Evolutionary conservation across 2,113 vertebrate genomes (phyloP), one percentile per base, ranked within the genome.

Genomic region (Hippocampus abdominalis): DNA sequence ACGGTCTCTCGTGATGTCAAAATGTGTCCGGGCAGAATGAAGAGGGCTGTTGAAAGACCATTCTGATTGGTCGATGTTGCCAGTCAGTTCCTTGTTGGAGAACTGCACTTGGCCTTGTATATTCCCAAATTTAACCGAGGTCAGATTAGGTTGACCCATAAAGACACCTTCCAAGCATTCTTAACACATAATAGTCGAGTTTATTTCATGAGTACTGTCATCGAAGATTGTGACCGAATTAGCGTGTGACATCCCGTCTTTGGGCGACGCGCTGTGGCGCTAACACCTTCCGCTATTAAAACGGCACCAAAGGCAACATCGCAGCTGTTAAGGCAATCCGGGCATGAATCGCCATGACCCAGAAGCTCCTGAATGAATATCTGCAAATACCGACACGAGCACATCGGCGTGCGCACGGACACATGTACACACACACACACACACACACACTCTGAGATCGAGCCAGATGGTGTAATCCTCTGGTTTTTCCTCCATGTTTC

Each of bases 391-490:
- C 44, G 42, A 57, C 40, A 66, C 44, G 51, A 49, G 39, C 66
- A 54, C 44, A 60, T 48, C 46, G 48, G 21, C 39, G 69, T 10
- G 16, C 68, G 69, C 13, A 9, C 49, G 10, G 25, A 51, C 54
- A 64, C 64, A 60, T 9, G n/a, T 63, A 40, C 67, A 62, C 72
- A 64, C 23, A 75, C 40, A n/a, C n/a, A n/a, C n/a, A 40, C 67
- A 62, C 72, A 64, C 23, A 64, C 4, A 2, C 36, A 21, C 13
- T 4, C 49, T 29, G 49, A 54, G 72, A 81, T 64, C 40, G 72
- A 76, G 71, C 73, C 88, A 91, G 88, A 91, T 91, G 86, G 85
- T 85, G 80, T 90, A 90, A 90, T 90, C 88, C 85, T 77, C 78
- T 71, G 48, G 75, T 85, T 87, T 44, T 88, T 79, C 68, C 68